Evolutionary conservation across 2,113 vertebrate genomes (phyloP).

Genomic region (Epinephelus lanceolatus): DNA sequence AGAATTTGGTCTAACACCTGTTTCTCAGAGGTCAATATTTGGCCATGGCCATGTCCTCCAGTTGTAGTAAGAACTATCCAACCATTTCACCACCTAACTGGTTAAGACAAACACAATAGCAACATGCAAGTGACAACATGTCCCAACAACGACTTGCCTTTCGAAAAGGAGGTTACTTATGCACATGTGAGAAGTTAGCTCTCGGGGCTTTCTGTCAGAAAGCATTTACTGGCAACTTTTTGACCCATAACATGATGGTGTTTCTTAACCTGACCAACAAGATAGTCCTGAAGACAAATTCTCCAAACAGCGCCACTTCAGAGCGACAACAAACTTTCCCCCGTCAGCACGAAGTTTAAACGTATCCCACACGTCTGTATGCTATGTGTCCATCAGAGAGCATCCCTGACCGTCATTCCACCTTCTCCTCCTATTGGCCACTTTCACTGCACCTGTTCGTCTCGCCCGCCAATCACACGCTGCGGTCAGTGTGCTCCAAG

Average conservation of each 20-base stretch:
- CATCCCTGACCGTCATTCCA: conserved; percentile 16
- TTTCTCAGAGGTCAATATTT: not conserved
- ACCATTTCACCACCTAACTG: not conserved
- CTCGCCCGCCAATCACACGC: conserved; percentile 83
- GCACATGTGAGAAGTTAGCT: no score
- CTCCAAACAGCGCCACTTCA: not conserved
- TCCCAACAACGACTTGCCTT: not conserved
- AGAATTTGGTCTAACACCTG: not conserved
- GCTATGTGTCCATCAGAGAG: not conserved
- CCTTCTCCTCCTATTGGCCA: conserved; percentile 80
- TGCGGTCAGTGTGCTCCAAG: conserved; percentile 80
- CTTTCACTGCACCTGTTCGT: conserved; percentile 65
- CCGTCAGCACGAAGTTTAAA: not conserved
- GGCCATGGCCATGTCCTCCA: not conserved
- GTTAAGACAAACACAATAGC: not conserved
- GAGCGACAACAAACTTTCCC: not conserved
- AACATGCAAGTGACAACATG: not conserved
- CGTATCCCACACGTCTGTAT: not conserved
- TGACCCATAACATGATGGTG: no score
- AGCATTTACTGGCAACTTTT: no score
- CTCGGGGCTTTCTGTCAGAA: no score
- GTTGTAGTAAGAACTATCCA: not conserved
- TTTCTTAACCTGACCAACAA: no score
- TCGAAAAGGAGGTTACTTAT: not conserved
- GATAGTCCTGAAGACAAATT: no score